phyloP scores from a whole-genome alignment of 2,888 invertebrate genomes.

The Callinectes sapidus region DNA sequence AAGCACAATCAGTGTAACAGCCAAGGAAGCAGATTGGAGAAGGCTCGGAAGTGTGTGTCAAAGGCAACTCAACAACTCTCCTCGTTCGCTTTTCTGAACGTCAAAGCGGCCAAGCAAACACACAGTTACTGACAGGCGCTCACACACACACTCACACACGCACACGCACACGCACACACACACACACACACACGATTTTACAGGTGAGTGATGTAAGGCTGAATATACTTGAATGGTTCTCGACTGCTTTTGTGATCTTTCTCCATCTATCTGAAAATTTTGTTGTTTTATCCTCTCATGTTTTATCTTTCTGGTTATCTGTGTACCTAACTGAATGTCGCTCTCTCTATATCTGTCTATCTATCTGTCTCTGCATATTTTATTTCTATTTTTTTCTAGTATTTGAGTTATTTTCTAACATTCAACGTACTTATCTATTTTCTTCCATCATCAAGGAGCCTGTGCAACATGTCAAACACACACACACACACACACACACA shows the following conservation, averaged over 20 bases:
- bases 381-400: no score
- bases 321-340: not conserved
- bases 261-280: constrained; percentile 6
- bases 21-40: not conserved
- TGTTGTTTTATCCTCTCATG: not conserved
- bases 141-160: not conserved
- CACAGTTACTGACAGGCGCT: not conserved
- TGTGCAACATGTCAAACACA: not conserved
- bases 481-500: constrained; percentile 9
- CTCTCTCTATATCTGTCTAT: not conserved
- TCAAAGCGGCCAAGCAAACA: not conserved
- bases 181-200: not conserved
- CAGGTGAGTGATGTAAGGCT: not conserved
- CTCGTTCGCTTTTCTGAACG: not conserved
- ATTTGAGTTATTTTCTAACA: no score
- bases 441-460: not conserved
- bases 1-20: not conserved
- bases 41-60: not conserved
- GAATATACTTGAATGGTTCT: no score
- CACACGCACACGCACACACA: constrained; percentile 31
- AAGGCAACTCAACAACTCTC: constrained; percentile 20
- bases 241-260: not conserved
- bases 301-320: not conserved
- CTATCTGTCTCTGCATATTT: not conserved
- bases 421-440: no score